Evolutionary conservation across 2,888 invertebrate species (phyloP).

Genomic region (Calameuta pallipes): DNA sequence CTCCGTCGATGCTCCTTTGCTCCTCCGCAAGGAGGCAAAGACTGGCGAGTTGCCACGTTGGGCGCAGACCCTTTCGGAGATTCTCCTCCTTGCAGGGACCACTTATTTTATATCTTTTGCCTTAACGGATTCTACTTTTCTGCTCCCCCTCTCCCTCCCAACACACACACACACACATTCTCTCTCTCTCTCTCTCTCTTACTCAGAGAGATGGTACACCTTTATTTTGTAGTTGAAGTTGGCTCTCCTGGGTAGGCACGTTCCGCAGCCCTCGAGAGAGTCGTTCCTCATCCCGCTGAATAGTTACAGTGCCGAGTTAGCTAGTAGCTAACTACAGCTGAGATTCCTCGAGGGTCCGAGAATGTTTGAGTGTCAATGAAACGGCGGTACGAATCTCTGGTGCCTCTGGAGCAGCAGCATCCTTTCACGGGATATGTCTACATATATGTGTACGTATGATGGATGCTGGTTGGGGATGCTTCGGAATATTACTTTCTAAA

Average conservation of each 20-base stretch:
- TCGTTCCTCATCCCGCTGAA: not conserved
- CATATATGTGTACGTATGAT: too few relatives aligned
- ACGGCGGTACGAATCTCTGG: too few relatives aligned
- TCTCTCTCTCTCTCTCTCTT: too few relatives aligned
- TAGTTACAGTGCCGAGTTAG: not conserved
- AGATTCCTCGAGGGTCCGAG: not conserved
- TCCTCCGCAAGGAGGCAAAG: not conserved
- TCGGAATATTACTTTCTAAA: not conserved
- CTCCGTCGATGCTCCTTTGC: not conserved
- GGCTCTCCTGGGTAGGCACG: not conserved
- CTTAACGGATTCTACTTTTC: conserved; percentile 10
- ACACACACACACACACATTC: not conserved
- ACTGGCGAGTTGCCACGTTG: not conserved
- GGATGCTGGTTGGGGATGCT: too few relatives aligned
- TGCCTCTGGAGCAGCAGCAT: too few relatives aligned
- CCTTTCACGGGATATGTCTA: too few relatives aligned
- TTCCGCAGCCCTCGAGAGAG: not conserved
- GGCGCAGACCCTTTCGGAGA: conserved; percentile 3
- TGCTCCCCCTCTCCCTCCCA: not conserved
- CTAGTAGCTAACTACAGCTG: not conserved
- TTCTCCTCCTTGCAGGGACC: conserved; percentile 1
- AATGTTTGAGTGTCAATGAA: not conserved
- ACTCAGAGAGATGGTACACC: too few relatives aligned
- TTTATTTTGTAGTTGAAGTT: not conserved
- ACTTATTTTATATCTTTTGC: conserved; percentile 24